Evolutionary conservation across 2,888 invertebrate genomes (phyloP).

Genomic region (Linnaemya tessellans): DNA sequence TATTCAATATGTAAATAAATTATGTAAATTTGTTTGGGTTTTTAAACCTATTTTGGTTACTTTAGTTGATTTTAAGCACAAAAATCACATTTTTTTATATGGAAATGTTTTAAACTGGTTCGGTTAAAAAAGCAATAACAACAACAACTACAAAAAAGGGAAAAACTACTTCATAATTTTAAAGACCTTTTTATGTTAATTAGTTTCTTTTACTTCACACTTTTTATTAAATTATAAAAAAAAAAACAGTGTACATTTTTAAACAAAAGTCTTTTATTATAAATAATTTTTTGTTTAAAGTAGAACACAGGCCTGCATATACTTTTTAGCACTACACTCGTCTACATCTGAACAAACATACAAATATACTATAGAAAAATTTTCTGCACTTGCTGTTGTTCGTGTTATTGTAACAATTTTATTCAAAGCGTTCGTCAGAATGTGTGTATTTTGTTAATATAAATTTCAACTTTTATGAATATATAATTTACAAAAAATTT

Average conservation of each 20-base stretch:
- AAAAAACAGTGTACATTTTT: neutral
- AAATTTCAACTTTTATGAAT: conserved; percentile 4
- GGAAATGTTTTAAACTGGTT: conserved; percentile 48
- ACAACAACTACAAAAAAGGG: neutral
- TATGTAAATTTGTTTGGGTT: conserved; percentile 63
- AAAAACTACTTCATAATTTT: conserved; percentile 8
- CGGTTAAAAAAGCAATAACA: conserved; percentile 30
- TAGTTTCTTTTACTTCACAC: conserved; percentile 36
- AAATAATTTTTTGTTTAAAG: neutral
- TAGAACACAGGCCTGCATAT: neutral
- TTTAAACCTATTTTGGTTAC: conserved; percentile 35
- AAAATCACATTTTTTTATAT: conserved; percentile 17
- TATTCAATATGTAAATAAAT: conserved; percentile 66
- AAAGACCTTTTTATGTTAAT: conserved; percentile 34
- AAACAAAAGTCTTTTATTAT: neutral
- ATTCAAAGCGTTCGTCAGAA: conserved; percentile 22
- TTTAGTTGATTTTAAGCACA: conserved; percentile 7
- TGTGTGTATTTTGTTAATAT: neutral
- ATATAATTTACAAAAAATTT: conserved; percentile 50
- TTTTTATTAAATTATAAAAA: conserved; percentile 23
- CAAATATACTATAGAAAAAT: neutral
- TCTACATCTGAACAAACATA: too few relatives aligned
- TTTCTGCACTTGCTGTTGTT: neutral
- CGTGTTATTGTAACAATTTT: conserved; percentile 64
- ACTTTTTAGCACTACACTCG: neutral